These are phyloP conservation scores for Paracentrotus lividus DNA, from an alignment of 53 echinoderm and acorn worm genomes.

Conservation along the genomic window DNA sequence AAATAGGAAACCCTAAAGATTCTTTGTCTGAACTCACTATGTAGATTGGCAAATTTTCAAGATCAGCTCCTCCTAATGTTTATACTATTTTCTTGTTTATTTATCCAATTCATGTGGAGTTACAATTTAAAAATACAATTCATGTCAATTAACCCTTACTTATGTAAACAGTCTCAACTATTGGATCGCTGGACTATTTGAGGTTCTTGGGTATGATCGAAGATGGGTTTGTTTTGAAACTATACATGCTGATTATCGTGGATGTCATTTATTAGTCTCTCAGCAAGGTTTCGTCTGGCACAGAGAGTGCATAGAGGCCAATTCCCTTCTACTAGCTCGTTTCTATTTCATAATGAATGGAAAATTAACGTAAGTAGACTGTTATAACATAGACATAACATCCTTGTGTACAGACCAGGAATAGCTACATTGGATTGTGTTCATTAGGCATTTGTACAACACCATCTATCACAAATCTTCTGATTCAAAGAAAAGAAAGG, in stretches of 20 bases:
- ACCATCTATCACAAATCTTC: too few relatives aligned
- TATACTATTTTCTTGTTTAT: too few relatives aligned
- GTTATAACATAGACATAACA: too few relatives aligned
- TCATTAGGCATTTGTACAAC: too few relatives aligned
- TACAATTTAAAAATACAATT: background rate
- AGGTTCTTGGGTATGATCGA: background rate
- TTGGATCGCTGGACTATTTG: background rate
- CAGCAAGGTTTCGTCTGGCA: constrained; percentile 6
- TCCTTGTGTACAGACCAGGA: too few relatives aligned
- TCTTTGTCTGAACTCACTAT: background rate
- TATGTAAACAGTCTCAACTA: background rate
- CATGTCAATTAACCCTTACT: background rate
- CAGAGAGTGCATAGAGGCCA: background rate
- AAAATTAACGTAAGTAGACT: background rate
- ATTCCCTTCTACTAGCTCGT: background rate
- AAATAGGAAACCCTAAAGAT: too few relatives aligned
- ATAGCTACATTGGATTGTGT: too few relatives aligned
- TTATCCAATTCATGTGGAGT: constrained; percentile 7
- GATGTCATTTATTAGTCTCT: constrained; percentile 13
- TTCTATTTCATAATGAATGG: background rate
- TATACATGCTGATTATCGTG: background rate
- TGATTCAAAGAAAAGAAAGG: too few relatives aligned
- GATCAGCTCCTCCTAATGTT: too few relatives aligned
- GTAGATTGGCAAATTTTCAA: constrained; percentile 1
- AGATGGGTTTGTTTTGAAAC: background rate